These are phyloP conservation scores for Drosophila barbarae DNA, from an alignment of 2,888 invertebrate species.

Conservation along the genomic window DNA sequence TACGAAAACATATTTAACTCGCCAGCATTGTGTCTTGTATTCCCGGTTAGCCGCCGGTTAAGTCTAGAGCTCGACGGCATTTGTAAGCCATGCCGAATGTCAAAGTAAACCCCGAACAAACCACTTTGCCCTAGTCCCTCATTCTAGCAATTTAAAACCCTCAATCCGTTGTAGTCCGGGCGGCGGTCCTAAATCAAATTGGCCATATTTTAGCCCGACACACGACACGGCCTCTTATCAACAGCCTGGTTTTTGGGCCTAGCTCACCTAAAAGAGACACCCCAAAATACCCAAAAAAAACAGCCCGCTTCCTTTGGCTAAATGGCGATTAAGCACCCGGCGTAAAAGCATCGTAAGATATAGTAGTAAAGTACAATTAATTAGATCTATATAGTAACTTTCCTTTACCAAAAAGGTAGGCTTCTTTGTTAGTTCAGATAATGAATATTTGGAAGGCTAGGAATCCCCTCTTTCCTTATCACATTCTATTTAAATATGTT, in stretches of 20 bases:
- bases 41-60: conserved; percentile 24
- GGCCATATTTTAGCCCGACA: conserved; percentile 23
- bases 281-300: background rate
- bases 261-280: conserved; percentile 2
- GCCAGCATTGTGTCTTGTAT: conserved; percentile 31
- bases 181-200: conserved; percentile 33
- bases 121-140: conserved; percentile 24
- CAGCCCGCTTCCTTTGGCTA: background rate
- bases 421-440: background rate
- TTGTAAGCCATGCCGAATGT: conserved; percentile 34
- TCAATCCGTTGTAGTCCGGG: conserved; percentile 20
- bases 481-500: background rate
- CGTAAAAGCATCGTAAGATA: conserved; percentile 4
- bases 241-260: conserved; percentile 1
- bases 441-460: background rate
- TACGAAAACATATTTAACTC: conserved; percentile 44
- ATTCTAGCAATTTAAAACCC: conserved; percentile 2
- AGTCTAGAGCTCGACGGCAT: conserved; percentile 19
- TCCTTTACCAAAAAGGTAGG: background rate
- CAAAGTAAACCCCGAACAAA: conserved; percentile 22
- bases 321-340: conserved; percentile 1
- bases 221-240: conserved; percentile 22
- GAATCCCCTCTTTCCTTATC: background rate
- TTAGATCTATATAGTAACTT: conserved; percentile 1
- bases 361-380: conserved; percentile 7